Conservation (phyloP, 2,888 invertebrate genomes). For the Apamea anceps region DNA sequence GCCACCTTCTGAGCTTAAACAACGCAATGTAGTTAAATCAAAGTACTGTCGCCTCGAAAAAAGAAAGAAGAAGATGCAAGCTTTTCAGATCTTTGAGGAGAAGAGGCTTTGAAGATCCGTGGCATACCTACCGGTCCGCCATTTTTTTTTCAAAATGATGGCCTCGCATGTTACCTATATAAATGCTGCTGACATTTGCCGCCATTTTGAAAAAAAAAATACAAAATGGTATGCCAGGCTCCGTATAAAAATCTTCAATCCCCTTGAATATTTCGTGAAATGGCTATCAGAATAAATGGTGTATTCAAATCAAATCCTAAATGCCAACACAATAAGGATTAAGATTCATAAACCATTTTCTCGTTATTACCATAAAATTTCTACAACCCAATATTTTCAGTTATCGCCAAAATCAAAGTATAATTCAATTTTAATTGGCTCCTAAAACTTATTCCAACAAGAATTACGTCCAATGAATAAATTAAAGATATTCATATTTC, state of each 20-base stretch:
- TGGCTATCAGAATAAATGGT: not conserved
- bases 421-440: constrained; percentile 17
- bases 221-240: too few relatives aligned
- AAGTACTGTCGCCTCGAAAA: not conserved
- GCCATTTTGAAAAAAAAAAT: too few relatives aligned
- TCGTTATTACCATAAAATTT: not conserved
- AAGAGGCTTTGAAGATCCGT: too few relatives aligned
- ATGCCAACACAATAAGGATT: not conserved
- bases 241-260: too few relatives aligned
- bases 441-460: constrained; percentile 3
- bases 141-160: too few relatives aligned
- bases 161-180: too few relatives aligned
- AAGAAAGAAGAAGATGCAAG: too few relatives aligned
- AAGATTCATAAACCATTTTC: not conserved
- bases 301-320: not conserved
- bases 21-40: not conserved
- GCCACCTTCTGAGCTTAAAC: too few relatives aligned
- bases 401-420: constrained; percentile 16
- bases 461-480: constrained; percentile 44
- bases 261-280: not conserved
- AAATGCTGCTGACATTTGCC: too few relatives aligned
- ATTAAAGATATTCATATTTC: constrained; percentile 42
- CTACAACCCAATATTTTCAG: too few relatives aligned
- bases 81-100: too few relatives aligned
- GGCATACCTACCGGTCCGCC: too few relatives aligned